Evolutionary conservation across 2,113 vertebrate species (phyloP).

Genomic region (Coregonus clupeaformis): DNA sequence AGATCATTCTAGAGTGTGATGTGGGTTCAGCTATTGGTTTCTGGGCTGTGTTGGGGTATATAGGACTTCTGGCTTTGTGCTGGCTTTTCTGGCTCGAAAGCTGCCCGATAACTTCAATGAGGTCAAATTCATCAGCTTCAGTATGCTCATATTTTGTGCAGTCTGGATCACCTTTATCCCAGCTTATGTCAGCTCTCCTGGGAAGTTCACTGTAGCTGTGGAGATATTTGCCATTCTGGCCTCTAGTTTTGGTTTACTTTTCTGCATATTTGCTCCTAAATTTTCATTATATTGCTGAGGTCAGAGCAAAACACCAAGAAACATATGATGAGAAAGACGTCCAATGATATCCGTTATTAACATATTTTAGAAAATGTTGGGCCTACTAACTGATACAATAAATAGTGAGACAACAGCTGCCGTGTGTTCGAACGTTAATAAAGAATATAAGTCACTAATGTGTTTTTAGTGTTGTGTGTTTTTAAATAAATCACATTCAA

Average conservation of each 20-base stretch:
- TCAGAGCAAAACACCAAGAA: conserved; percentile 51
- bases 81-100: conserved; percentile 34
- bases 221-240: conserved; percentile 48
- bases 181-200: conserved; percentile 44
- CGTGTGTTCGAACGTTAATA: too few species aligned
- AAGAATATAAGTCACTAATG: too few species aligned
- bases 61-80: conserved; percentile 39
- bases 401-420: too few species aligned
- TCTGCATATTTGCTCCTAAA: conserved; percentile 54
- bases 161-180: conserved; percentile 48
- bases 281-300: conserved; percentile 49
- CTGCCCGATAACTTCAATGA: conserved; percentile 45
- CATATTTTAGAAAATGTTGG: too few species aligned
- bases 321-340: conserved; percentile 38
- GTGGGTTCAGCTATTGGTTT: conserved; percentile 40
- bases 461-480: too few species aligned
- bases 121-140: conserved; percentile 47
- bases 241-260: conserved; percentile 46
- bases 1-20: conserved; percentile 42
- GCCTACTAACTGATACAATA: too few species aligned
- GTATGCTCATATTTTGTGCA: conserved; percentile 49
- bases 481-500: too few species aligned
- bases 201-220: conserved; percentile 42
- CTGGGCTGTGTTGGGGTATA: conserved; percentile 42
- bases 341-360: background rate